These are phyloP conservation scores for Triplophysa bombifrons DNA, from an alignment of 2,797 vertebrate genomes.

Conservation along the genomic window DNA sequence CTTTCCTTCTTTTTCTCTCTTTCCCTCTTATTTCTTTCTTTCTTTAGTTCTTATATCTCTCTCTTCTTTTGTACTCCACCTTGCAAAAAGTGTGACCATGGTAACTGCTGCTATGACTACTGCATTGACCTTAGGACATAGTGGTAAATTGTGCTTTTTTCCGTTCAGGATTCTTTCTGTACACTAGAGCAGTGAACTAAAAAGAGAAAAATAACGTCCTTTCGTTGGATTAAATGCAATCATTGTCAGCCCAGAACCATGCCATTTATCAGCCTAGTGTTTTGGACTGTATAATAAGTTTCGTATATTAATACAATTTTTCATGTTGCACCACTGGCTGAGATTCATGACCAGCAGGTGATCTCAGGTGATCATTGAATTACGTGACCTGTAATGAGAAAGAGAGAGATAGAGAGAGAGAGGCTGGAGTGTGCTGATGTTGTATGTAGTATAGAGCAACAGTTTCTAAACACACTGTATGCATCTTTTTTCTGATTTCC, in stretches of 20 bases:
- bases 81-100: slow-evolving; percentile 81
- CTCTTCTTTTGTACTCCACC: slow-evolving; percentile 78
- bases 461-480: background rate
- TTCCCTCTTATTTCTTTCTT: slow-evolving; percentile 67
- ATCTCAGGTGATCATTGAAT: slow-evolving; percentile 94
- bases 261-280: slow-evolving; percentile 87
- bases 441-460: background rate
- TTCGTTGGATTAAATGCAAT: slow-evolving; percentile 87
- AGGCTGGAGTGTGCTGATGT: background rate
- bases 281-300: slow-evolving; percentile 92
- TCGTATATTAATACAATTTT: slow-evolving; percentile 95
- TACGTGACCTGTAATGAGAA: slow-evolving; percentile 88
- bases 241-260: slow-evolving; percentile 86
- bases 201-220: slow-evolving; percentile 63
- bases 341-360: slow-evolving; percentile 92
- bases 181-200: slow-evolving; percentile 81
- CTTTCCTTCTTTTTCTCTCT: slow-evolving; percentile 67
- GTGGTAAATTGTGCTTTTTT: slow-evolving; percentile 79
- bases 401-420: slow-evolving; percentile 38
- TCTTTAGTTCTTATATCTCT: slow-evolving; percentile 65
- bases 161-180: slow-evolving; percentile 85
- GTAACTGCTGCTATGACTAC: slow-evolving; percentile 85
- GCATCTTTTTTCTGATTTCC: background rate
- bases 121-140: slow-evolving; percentile 83
- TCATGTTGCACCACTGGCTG: slow-evolving; percentile 85